Conservation (phyloP, 1,140 invertebrate genomes). For the Heliothis subflexa region DNA sequence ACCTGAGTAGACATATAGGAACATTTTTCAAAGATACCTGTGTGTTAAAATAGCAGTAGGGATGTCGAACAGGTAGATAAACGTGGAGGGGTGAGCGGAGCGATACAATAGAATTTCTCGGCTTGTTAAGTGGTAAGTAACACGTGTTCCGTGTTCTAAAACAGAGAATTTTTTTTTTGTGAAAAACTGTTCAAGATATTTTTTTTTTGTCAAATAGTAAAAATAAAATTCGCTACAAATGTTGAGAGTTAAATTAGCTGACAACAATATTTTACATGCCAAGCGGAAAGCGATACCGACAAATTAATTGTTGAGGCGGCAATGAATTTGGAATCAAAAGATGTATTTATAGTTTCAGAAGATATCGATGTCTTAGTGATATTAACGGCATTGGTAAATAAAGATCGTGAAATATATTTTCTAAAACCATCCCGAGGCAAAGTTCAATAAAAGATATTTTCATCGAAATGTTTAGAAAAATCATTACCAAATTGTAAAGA, state of each 20-base stretch:
- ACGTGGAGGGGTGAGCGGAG: too few relatives aligned
- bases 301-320: constrained; percentile 56
- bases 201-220: constrained; percentile 60
- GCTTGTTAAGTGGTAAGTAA: too few relatives aligned
- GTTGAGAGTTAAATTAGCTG: constrained; percentile 45
- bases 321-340: constrained; percentile 52
- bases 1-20: too few relatives aligned
- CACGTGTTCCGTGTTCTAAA: too few relatives aligned
- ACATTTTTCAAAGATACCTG: too few relatives aligned
- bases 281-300: constrained; percentile 57
- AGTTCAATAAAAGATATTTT: constrained; percentile 53
- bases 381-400: constrained; percentile 43
- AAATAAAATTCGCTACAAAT: constrained; percentile 56
- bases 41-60: too few relatives aligned
- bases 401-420: constrained; percentile 56
- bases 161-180: too few relatives aligned
- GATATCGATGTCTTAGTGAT: constrained; percentile 54
- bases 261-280: constrained; percentile 59
- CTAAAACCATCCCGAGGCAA: constrained; percentile 54
- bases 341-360: constrained; percentile 54
- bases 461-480: constrained; percentile 52
- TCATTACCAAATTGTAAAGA: constrained; percentile 57
- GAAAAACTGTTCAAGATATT: constrained; percentile 54
- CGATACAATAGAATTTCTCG: too few relatives aligned
- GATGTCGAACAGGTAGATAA: too few relatives aligned